Percentiles rank a stretch among this genome's conserved stretches.
phyloP scores from a whole-genome alignment of 2,113 vertebrate species.

The Poeciliopsis turrubarensis region DNA sequence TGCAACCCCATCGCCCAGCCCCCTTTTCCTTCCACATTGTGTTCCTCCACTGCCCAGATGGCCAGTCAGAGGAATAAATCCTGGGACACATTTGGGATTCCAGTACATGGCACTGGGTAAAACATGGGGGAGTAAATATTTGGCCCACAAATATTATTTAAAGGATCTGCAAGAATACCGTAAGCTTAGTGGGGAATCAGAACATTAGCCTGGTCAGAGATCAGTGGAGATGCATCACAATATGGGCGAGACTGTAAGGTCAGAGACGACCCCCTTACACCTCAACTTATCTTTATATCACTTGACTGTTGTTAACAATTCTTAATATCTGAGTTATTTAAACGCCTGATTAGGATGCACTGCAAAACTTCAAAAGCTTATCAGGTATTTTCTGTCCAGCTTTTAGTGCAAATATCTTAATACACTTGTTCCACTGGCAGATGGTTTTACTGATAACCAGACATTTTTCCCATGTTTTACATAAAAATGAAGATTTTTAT shows the following conservation, averaged over 20 bases:
- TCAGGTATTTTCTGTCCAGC: no score
- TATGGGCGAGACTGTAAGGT: background rate
- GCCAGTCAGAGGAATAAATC: constrained; percentile 68
- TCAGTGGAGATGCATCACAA: background rate
- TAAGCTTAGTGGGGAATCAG: no score
- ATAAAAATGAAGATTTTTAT: no score
- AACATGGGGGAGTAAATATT: constrained; percentile 33
- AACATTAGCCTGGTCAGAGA: background rate
- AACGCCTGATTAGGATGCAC: background rate
- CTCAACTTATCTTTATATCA: background rate
- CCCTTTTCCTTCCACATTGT: constrained; percentile 66
- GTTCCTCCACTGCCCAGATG: constrained; percentile 75
- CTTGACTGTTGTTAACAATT: background rate
- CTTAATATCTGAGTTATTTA: background rate
- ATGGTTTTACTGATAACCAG: no score
- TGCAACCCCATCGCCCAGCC: constrained; percentile 46
- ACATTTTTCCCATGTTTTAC: no score
- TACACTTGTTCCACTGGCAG: no score
- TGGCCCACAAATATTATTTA: constrained; percentile 16
- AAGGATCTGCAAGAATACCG: background rate
- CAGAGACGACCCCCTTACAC: background rate
- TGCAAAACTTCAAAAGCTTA: no score
- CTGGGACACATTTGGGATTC: constrained; percentile 71
- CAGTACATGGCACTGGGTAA: constrained; percentile 55
- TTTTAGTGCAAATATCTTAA: no score